phyloP scores from a whole-genome alignment of 2,113 vertebrate species.

The Geococcyx californianus region DNA sequence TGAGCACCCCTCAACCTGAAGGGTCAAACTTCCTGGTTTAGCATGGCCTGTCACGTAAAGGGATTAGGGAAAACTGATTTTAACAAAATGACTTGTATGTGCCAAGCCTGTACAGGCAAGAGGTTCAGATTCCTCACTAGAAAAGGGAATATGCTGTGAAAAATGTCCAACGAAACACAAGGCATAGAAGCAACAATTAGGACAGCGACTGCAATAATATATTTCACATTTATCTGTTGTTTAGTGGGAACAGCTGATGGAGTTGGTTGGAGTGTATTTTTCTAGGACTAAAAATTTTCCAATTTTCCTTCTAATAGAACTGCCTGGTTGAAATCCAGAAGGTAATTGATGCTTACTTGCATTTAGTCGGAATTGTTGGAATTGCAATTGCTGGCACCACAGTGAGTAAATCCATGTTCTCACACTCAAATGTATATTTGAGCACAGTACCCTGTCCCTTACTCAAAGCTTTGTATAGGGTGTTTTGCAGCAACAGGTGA shows the following conservation, averaged over 20 bases:
- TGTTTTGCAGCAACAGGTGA: background rate
- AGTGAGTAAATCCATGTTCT: constrained; percentile 79
- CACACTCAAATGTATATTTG: background rate
- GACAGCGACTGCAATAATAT: background rate
- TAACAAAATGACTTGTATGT: background rate
- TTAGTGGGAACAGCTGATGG: background rate
- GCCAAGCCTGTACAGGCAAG: background rate
- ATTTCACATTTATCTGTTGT: background rate
- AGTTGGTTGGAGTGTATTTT: background rate
- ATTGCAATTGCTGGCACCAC: constrained; percentile 92
- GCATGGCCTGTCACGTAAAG: background rate
- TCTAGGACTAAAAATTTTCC: background rate
- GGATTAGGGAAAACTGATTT: background rate
- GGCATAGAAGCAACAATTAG: background rate
- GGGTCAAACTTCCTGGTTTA: background rate
- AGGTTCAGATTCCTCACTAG: background rate
- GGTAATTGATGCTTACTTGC: constrained; percentile 85
- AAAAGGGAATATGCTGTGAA: background rate
- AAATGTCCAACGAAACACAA: background rate
- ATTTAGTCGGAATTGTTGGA: constrained; percentile 91
- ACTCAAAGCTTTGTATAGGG: background rate
- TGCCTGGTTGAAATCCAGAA: constrained; percentile 86
- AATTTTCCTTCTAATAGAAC: constrained; percentile 74
- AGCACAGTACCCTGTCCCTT: background rate
- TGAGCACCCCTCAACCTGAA: background rate